These are phyloP conservation scores for Drosophila arawakana DNA, from an alignment of 1,140 invertebrate genomes.

Conservation along the genomic window DNA sequence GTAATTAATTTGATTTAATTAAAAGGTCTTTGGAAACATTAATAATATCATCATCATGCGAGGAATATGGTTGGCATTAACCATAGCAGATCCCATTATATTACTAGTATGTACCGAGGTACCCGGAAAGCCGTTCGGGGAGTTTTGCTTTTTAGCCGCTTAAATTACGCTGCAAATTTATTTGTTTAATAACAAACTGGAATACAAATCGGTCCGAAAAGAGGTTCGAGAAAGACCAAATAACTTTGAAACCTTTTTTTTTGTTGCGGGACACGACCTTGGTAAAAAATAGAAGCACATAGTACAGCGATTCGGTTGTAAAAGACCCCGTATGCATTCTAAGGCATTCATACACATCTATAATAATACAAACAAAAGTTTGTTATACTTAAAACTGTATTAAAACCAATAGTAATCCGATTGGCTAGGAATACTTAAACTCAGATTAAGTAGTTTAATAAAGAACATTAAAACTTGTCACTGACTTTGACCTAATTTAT, in stretches of 20 bases:
- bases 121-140: background rate
- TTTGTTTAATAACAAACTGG: conserved; percentile 12
- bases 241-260: background rate
- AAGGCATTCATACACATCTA: too few relatives aligned
- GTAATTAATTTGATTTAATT: conserved; percentile 34
- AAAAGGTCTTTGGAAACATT: conserved; percentile 26
- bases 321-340: too few relatives aligned
- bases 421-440: too few relatives aligned
- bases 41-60: background rate
- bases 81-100: background rate
- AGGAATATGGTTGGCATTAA: background rate
- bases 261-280: conserved; percentile 17
- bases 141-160: conserved; percentile 12
- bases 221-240: background rate
- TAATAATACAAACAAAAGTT: too few relatives aligned
- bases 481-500: too few relatives aligned
- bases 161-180: conserved; percentile 23
- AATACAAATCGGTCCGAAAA: conserved; percentile 7
- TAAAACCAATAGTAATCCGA: too few relatives aligned
- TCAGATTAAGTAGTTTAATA: too few relatives aligned
- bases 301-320: too few relatives aligned
- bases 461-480: too few relatives aligned
- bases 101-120: background rate
- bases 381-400: too few relatives aligned
- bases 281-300: too few relatives aligned